phyloP scores from a whole-genome alignment of 2,888 invertebrate species.

The Archips xylosteana region DNA sequence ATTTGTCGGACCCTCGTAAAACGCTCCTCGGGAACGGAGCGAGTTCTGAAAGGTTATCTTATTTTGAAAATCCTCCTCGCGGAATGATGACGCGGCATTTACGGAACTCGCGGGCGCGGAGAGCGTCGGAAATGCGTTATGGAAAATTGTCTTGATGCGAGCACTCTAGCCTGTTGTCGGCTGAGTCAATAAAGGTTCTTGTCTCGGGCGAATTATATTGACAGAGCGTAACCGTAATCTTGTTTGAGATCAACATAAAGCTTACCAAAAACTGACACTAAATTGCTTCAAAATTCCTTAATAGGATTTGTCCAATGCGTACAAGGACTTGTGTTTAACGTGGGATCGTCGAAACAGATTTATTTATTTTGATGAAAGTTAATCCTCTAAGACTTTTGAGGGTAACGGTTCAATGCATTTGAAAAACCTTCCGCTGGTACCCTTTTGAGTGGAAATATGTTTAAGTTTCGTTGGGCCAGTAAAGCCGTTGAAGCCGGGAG shows the following conservation, averaged over 20 bases:
- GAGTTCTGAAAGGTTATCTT: slow-evolving; percentile 63
- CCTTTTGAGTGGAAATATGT: slow-evolving; percentile 7
- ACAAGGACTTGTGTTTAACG: neutral
- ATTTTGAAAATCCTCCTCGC: slow-evolving; percentile 63
- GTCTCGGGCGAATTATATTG: slow-evolving; percentile 46
- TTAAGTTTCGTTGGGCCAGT: slow-evolving; percentile 15
- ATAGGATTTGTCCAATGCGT: slow-evolving; percentile 10
- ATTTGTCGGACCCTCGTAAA: slow-evolving; percentile 77
- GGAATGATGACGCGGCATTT: slow-evolving; percentile 62
- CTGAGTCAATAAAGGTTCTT: slow-evolving; percentile 53
- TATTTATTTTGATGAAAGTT: neutral
- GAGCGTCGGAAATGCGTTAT: slow-evolving; percentile 52
- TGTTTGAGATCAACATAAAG: slow-evolving; percentile 36
- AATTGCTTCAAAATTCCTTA: slow-evolving; percentile 17
- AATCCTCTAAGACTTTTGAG: neutral
- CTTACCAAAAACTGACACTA: slow-evolving; percentile 34
- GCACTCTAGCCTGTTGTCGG: slow-evolving; percentile 50
- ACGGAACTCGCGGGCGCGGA: slow-evolving; percentile 44
- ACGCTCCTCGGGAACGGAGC: slow-evolving; percentile 62
- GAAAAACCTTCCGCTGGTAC: neutral
- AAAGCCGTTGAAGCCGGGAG: neutral
- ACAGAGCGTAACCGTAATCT: slow-evolving; percentile 47
- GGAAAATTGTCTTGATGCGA: slow-evolving; percentile 55
- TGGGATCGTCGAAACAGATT: neutral
- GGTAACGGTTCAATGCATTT: neutral